A percentile compares a stretch with the other conserved stretches of the same genome.
Conservation (phyloP, 2,888 invertebrate genomes). For the Dryocosmus kuriphilus region DNA sequence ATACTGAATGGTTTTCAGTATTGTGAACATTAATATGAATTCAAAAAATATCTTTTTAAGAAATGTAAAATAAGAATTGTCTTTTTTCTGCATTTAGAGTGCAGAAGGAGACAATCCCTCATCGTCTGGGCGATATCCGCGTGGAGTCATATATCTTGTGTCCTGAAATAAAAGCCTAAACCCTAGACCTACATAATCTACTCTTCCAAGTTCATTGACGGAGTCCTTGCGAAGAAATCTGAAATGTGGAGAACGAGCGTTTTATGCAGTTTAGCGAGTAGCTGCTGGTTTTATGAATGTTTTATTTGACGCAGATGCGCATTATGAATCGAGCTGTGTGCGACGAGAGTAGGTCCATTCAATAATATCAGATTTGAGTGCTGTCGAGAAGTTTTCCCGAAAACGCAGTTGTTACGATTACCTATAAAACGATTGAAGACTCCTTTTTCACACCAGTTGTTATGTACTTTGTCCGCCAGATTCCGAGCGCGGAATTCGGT, state of each 20-base stretch:
- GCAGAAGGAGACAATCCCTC: conserved; percentile 98
- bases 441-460: conserved; percentile 12
- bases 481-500: neutral
- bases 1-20: no score
- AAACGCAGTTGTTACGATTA: conserved; percentile 18
- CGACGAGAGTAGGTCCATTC: conserved; percentile 23
- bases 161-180: conserved; percentile 58
- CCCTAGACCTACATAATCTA: conserved; percentile 41
- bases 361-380: conserved; percentile 34
- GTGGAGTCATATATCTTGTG: conserved; percentile 87
- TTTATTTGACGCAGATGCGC: conserved; percentile 28
- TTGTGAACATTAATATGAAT: no score
- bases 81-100: conserved; percentile 83
- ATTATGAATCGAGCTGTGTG: conserved; percentile 31
- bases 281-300: conserved; percentile 40
- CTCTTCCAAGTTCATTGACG: conserved; percentile 10
- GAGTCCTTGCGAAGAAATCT: neutral
- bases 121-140: conserved; percentile 99
- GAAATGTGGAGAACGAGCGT: neutral
- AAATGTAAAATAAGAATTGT: conserved; percentile 6
- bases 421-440: neutral
- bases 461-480: conserved; percentile 8
- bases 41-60: no score
- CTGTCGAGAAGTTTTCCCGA: conserved; percentile 21
- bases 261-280: conserved; percentile 34